These are phyloP conservation scores for Balaenoptera acutorostrata DNA, from an alignment of 2,113 vertebrate genomes.

Conservation along the genomic window DNA sequence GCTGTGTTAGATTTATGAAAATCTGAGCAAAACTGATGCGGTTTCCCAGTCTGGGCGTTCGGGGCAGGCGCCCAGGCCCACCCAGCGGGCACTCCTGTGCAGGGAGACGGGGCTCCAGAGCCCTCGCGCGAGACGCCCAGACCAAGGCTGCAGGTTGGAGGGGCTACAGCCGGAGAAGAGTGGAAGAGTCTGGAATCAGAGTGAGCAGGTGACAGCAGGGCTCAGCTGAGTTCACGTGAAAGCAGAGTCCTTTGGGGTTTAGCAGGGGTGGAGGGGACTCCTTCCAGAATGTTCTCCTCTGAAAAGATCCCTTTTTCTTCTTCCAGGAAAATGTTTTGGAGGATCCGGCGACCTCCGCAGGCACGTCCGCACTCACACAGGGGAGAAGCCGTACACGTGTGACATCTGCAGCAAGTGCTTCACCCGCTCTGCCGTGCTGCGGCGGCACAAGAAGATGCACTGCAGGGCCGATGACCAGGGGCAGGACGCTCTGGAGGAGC, in stretches of 20 bases:
- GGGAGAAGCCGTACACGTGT: constrained; percentile 94
- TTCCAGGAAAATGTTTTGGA: constrained; percentile 90
- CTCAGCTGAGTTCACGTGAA: fast-evolving
- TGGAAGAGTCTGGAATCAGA: neutral
- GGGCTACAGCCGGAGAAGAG: neutral
- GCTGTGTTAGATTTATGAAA: neutral
- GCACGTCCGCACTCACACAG: constrained; percentile 93
- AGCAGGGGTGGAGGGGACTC: neutral
- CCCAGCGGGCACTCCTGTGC: fast-evolving
- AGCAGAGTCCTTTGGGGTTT: too few species aligned
- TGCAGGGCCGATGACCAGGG: constrained; percentile 74
- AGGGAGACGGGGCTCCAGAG: neutral
- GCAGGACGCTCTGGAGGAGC: neutral
- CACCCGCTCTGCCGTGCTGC: constrained; percentile 91
- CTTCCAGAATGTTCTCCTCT: neutral
- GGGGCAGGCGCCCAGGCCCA: neutral
- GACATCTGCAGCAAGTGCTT: constrained; percentile 92
- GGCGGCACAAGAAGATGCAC: constrained; percentile 89
- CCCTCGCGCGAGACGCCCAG: fast-evolving
- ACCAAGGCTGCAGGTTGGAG: neutral
- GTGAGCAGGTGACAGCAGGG: neutral
- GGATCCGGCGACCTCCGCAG: constrained; percentile 94
- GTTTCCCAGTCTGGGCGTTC: neutral
- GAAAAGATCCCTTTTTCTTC: neutral
- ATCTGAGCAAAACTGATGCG: fast-evolving